Conservation (phyloP, 1,140 invertebrate genomes). For the Leptestheria dahalacensis region DNA sequence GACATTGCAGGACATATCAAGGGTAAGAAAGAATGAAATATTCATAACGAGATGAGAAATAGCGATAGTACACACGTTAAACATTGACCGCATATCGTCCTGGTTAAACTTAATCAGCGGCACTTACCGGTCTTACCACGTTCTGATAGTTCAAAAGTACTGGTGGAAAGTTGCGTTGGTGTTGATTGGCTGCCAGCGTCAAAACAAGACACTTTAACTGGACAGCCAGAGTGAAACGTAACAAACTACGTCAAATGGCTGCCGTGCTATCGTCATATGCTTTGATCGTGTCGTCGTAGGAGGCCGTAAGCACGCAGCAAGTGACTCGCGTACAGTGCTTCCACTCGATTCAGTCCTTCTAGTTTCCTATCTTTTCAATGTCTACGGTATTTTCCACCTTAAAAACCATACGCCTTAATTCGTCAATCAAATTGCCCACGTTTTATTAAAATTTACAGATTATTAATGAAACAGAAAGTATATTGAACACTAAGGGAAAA, state of each 20-base stretch:
- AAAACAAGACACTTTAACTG: background rate
- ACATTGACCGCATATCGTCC: no score
- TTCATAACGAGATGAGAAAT: background rate
- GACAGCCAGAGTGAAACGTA: background rate
- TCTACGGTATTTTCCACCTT: no score
- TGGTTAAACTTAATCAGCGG: background rate
- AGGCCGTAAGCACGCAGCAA: no score
- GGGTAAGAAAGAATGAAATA: no score
- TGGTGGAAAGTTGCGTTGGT: background rate
- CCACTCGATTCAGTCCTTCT: background rate
- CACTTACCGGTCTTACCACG: background rate
- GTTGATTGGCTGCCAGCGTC: background rate
- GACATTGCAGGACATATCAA: no score
- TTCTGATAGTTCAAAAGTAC: background rate
- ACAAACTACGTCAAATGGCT: background rate
- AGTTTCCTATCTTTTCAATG: no score
- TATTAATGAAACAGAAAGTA: no score
- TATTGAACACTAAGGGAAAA: no score
- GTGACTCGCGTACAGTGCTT: no score
- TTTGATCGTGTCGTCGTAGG: background rate
- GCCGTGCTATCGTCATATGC: background rate
- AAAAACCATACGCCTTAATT: no score
- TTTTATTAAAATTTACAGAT: no score
- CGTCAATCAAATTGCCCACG: no score
- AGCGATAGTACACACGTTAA: background rate